Conservation (phyloP, 1,140 invertebrate species). For the Pseudomyrmex concolor region DNA sequence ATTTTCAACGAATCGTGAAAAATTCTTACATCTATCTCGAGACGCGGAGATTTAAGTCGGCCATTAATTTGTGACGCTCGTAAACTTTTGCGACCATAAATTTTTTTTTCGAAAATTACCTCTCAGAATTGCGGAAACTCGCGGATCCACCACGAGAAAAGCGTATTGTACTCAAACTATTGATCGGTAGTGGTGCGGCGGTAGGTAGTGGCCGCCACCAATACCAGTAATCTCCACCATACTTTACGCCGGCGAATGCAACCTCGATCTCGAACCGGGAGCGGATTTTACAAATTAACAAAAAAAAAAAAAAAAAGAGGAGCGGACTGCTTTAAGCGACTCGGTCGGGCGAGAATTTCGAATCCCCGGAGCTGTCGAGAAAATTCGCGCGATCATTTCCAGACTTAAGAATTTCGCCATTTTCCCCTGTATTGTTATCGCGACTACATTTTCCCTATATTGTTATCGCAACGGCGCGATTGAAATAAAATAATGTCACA, state of each 20-base stretch:
- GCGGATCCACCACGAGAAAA: slow-evolving; percentile 35
- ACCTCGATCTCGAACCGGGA: slow-evolving; percentile 30
- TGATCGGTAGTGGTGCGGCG: slow-evolving; percentile 43
- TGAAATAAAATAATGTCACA: background rate
- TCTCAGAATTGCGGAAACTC: slow-evolving; percentile 27
- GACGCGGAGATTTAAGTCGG: background rate
- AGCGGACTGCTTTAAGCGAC: slow-evolving; percentile 6
- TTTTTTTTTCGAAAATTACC: slow-evolving; percentile 17
- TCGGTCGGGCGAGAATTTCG: slow-evolving; percentile 22
- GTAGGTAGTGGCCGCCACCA: slow-evolving; percentile 40
- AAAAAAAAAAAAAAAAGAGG: background rate
- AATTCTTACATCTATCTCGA: background rate
- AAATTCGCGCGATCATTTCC: slow-evolving; percentile 15
- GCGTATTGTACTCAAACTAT: slow-evolving; percentile 49
- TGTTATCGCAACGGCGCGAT: too few species aligned
- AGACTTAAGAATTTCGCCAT: background rate
- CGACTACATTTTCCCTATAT: too few species aligned
- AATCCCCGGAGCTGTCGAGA: background rate
- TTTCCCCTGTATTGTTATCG: background rate
- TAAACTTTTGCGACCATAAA: slow-evolving; percentile 4
- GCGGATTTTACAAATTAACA: slow-evolving; percentile 55
- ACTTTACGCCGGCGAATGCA: slow-evolving; percentile 37
- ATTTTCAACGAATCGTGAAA: background rate
- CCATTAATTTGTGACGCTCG: slow-evolving; percentile 20
- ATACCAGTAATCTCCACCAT: slow-evolving; percentile 52